Percentiles rank a stretch among this genome's conserved stretches.
Evolutionary conservation across 2,797 vertebrate species (phyloP).

Genomic region (Hemibagrus guttatus): DNA sequence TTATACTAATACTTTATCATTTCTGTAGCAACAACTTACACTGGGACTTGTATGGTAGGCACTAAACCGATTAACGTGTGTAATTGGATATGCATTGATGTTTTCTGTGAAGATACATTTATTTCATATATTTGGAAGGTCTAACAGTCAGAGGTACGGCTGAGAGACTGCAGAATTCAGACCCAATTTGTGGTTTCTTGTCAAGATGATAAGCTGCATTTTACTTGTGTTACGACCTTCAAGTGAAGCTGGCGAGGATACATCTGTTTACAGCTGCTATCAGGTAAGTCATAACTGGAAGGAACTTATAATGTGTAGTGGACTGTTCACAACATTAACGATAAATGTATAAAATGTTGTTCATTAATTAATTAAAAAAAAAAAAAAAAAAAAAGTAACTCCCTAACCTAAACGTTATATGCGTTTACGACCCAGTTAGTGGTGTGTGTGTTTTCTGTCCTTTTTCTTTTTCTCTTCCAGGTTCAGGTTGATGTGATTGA

Average conservation of each 20-base stretch:
- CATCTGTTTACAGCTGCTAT: background rate
- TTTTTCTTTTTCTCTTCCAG: no score
- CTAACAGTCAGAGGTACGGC: background rate
- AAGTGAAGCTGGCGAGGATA: background rate
- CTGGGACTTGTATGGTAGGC: background rate
- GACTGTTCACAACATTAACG: background rate
- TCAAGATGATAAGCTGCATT: conserved; percentile 2
- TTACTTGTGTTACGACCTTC: background rate
- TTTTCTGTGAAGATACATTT: background rate
- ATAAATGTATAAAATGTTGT: background rate
- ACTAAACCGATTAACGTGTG: background rate
- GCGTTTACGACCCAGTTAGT: no score
- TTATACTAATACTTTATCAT: background rate
- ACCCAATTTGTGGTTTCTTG: background rate
- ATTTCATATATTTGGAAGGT: background rate
- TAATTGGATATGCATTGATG: no score
- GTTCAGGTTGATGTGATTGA: no score
- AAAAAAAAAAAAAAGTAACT: background rate
- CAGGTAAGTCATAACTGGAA: background rate
- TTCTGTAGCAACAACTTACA: background rate
- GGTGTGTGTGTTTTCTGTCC: no score
- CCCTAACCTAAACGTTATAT: background rate
- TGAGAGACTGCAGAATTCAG: background rate
- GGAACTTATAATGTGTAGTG: background rate
- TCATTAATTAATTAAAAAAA: background rate